Percentiles rank a stretch among this genome's conserved stretches.
These are phyloP conservation scores for Campoplex nolae DNA, from an alignment of 2,888 invertebrate species.

Conservation along the genomic window DNA sequence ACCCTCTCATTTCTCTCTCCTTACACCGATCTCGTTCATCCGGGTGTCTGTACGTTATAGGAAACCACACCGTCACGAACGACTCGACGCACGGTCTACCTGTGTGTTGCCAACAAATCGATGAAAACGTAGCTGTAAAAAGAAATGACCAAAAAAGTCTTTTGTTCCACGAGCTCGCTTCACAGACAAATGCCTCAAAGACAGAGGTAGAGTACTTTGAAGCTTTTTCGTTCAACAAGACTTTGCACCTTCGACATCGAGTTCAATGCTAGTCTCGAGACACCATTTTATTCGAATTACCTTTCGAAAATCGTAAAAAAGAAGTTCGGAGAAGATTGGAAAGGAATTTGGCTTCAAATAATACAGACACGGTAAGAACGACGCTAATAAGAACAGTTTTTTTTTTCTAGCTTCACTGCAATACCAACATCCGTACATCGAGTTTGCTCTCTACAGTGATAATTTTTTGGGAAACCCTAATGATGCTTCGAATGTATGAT, in stretches of 20 bases:
- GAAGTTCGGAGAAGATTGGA: not conserved
- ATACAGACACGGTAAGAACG: not conserved
- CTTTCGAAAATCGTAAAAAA: not conserved
- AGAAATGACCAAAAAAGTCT: conserved; percentile 36
- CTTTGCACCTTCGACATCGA: conserved; percentile 41
- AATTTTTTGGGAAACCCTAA: not conserved
- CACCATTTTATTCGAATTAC: not conserved
- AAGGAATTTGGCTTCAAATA: not conserved
- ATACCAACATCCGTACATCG: too few species aligned
- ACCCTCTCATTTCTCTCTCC: conserved; percentile 15
- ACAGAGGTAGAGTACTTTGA: conserved; percentile 6
- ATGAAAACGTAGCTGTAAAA: conserved; percentile 50
- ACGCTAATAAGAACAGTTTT: too few species aligned
- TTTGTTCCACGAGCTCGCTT: conserved; percentile 34
- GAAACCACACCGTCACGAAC: conserved; percentile 31
- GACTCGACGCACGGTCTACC: not conserved
- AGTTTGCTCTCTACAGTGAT: too few species aligned
- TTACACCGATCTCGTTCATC: conserved; percentile 15
- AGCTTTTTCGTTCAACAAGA: conserved; percentile 40
- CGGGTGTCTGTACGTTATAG: conserved; percentile 28
- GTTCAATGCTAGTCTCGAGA: not conserved
- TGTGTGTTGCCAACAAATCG: conserved; percentile 40
- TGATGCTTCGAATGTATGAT: not conserved
- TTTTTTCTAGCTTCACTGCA: too few species aligned
- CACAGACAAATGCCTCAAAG: not conserved